phyloP scores from a whole-genome alignment of 2,113 vertebrate genomes.

The Cebidichthys violaceus region DNA sequence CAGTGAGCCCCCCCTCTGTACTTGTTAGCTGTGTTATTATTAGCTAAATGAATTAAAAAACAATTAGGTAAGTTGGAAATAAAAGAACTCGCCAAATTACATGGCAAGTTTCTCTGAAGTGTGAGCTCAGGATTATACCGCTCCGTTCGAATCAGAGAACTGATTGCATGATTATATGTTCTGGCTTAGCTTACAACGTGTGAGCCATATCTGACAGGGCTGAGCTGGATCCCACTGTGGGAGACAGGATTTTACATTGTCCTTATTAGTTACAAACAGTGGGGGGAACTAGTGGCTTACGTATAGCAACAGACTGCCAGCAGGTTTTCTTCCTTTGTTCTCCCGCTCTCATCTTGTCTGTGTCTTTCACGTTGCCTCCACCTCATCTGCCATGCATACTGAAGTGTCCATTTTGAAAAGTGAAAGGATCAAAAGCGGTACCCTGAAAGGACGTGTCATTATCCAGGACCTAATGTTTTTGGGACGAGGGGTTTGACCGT shows the following conservation, averaged over 20 bases:
- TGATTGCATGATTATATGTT: constrained; percentile 64
- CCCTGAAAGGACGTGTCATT: constrained; percentile 50
- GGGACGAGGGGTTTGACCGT: constrained; percentile 1
- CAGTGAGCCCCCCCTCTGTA: constrained; percentile 38
- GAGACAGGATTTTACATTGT: constrained; percentile 71
- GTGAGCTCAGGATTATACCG: constrained; percentile 32
- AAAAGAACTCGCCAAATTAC: constrained; percentile 37
- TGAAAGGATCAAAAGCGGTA: constrained; percentile 36
- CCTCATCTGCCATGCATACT: constrained; percentile 27
- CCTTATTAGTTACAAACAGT: constrained; percentile 77
- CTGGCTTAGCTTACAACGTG: constrained; percentile 57
- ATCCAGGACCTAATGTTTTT: constrained; percentile 26
- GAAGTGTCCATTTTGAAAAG: constrained; percentile 49
- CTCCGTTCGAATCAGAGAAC: constrained; percentile 34
- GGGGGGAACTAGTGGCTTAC: constrained; percentile 67
- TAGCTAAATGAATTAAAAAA: constrained; percentile 69
- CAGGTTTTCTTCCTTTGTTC: constrained; percentile 64
- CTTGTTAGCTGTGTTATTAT: constrained; percentile 63
- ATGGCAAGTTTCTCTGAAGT: constrained; percentile 34
- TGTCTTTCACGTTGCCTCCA: constrained; percentile 34
- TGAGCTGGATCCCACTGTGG: constrained; percentile 69
- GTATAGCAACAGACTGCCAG: constrained; percentile 64
- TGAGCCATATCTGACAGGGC: constrained; percentile 59
- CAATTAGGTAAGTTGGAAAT: constrained; percentile 53
- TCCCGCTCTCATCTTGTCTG: constrained; percentile 24